Conservation (phyloP, 2,113 vertebrate species). For the Todiramphus chloris region DNA sequence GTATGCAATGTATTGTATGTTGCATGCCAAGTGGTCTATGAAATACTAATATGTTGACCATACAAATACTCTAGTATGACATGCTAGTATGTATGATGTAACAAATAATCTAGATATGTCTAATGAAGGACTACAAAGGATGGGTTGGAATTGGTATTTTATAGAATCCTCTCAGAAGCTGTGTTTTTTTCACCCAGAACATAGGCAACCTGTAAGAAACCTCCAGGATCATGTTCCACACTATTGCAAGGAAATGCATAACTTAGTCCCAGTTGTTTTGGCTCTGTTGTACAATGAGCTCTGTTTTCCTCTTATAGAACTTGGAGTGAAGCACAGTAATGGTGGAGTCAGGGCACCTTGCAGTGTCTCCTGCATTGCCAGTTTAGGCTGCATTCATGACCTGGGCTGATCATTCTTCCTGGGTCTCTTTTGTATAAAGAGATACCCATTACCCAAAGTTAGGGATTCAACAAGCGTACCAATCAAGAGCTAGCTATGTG, state of each 20-base stretch:
- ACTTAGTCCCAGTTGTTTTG: too few species aligned
- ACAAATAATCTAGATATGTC: background rate
- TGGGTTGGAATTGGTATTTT: background rate
- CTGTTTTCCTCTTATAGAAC: background rate
- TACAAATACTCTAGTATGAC: too few species aligned
- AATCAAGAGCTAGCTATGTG: background rate
- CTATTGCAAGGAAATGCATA: too few species aligned
- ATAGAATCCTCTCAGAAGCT: background rate
- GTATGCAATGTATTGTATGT: background rate
- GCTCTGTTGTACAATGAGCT: background rate
- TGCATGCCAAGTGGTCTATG: background rate
- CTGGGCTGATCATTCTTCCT: background rate
- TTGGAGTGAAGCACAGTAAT: background rate
- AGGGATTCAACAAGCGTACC: background rate
- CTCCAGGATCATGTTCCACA: background rate
- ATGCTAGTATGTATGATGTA: too few species aligned
- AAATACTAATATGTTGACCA: background rate
- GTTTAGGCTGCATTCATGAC: background rate
- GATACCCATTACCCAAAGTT: background rate
- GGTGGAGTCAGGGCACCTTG: background rate
- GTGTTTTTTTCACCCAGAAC: background rate
- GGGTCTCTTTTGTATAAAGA: background rate
- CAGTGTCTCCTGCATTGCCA: background rate
- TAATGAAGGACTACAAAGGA: background rate
- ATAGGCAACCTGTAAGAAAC: background rate